Percentiles rank a stretch among this genome's conserved stretches.
Conservation (phyloP, 2,888 invertebrate species). For the Arge pagana region DNA sequence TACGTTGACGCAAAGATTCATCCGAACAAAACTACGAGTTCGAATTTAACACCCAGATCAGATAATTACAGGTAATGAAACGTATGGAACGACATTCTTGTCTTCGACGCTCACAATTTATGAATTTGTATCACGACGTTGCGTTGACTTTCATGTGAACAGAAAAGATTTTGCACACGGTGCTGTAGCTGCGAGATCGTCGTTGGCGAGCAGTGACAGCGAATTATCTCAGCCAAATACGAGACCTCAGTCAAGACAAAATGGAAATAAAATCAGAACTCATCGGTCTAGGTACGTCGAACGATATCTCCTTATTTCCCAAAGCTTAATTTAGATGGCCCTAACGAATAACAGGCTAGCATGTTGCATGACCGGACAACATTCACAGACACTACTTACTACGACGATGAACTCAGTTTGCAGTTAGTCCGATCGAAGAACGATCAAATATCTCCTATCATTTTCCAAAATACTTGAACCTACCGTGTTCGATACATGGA, state of each 20-base stretch:
- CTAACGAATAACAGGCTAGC: slow-evolving; percentile 32
- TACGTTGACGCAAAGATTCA: slow-evolving; percentile 45
- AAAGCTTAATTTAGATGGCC: slow-evolving; percentile 28
- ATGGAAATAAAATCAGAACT: slow-evolving; percentile 41
- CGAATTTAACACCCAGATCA: slow-evolving; percentile 51
- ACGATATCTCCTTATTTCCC: slow-evolving; percentile 22
- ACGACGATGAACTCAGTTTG: slow-evolving; percentile 14
- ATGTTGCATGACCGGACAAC: slow-evolving; percentile 38
- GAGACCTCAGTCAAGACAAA: slow-evolving; percentile 52
- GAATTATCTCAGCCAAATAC: slow-evolving; percentile 60
- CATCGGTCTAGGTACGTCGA: slow-evolving; percentile 46
- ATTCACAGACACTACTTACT: slow-evolving; percentile 10
- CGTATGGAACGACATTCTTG: background rate
- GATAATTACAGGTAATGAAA: slow-evolving; percentile 69
- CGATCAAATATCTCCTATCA: too few species aligned
- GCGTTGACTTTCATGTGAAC: too few species aligned
- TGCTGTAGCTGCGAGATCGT: slow-evolving; percentile 56
- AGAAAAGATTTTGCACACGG: slow-evolving; percentile 72
- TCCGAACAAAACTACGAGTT: slow-evolving; percentile 37
- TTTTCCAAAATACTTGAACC: too few species aligned
- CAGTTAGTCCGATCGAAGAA: too few species aligned
- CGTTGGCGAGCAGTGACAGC: slow-evolving; percentile 63
- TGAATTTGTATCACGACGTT: slow-evolving; percentile 6
- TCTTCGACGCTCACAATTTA: slow-evolving; percentile 1
- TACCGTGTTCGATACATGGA: too few species aligned